Base-by-base conservation (phyloP, 2,113 vertebrate genomes). In the Acrocephalus kingi region DNA sequence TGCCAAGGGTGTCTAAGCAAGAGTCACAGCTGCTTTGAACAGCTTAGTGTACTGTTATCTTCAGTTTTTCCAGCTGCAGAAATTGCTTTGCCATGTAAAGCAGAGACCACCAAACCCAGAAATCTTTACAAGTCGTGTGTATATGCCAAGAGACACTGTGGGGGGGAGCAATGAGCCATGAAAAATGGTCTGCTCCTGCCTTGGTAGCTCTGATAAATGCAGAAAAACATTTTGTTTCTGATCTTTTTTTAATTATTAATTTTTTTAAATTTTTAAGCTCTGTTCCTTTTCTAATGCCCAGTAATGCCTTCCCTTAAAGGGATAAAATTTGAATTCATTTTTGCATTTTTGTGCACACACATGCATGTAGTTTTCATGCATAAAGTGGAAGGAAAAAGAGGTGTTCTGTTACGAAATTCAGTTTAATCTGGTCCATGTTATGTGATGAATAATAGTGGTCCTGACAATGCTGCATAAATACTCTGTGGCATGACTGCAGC, bases 51-150 rank as follows among this genome's bases (percentile, higher is more conserved):
- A 16, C 35, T 85, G 55, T 52, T 82, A 61, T 45, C 33, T 31
- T 39, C 19, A 82, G 66, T 22, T 54, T 84, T 84, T 85, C 68
- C 62, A 62, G 54, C 78, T 85, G 45, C 30, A 84, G 56, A 78
- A 84, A 54, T 76, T 76, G 58, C 90, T 96, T 85, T 94, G 67
- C 92, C 28, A 5, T 69, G 49, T 84, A 80, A 79, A 83, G 71
- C 51, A 85, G 67, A 81, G 78, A 76, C 67, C 67, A 82, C 90
- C 71, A 64, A 87, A 73, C 2, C 17, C 46, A 90, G 58, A 46
- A 73, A 46, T 84, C 39, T 78, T 72, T 43, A 43, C 0, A 1
- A 75, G 16, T 69, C 0, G 0, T 59, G 13, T 54, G 11, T 64
- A 8, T 59, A 10, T 37, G 55, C 48, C 37, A 58, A 13, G 28